Conservation (phyloP, 1,140 invertebrate species). For the Hydropsyche tenuis region DNA sequence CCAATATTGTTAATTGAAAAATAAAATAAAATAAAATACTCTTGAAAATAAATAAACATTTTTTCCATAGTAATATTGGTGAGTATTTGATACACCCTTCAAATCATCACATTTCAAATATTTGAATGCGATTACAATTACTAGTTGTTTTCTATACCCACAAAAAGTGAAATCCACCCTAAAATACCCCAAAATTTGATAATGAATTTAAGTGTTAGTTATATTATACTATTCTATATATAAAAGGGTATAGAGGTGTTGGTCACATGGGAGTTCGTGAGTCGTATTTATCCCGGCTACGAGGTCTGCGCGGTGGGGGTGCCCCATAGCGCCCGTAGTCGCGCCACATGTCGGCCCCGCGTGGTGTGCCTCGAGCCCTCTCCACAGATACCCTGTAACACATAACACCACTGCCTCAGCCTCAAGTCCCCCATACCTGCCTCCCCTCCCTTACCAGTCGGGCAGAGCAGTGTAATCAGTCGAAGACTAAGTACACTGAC, state of each 20-base stretch:
- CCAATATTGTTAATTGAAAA: too few species aligned
- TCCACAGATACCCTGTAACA: conserved; percentile 87
- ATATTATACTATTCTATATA: conserved; percentile 1
- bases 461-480: conserved; percentile 16
- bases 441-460: conserved; percentile 25
- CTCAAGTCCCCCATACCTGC: conserved; percentile 32
- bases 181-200: too few species aligned
- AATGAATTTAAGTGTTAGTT: too few species aligned
- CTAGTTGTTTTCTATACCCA: too few species aligned
- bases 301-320: conserved; percentile 48
- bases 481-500: conserved; percentile 11
- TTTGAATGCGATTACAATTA: too few species aligned
- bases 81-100: too few species aligned
- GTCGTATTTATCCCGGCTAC: conserved; percentile 56
- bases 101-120: too few species aligned
- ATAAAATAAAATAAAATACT: too few species aligned
- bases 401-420: conserved; percentile 60
- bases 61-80: too few species aligned
- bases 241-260: conserved; percentile 16
- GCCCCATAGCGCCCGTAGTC: conserved; percentile 60
- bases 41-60: too few species aligned
- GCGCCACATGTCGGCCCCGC: conserved; percentile 74
- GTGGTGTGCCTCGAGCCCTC: conserved; percentile 79
- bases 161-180: too few species aligned
- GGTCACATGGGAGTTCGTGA: conserved; percentile 47